Evolutionary conservation across 2,888 invertebrate genomes (phyloP).

Genomic region (Macroteleia sp.): DNA sequence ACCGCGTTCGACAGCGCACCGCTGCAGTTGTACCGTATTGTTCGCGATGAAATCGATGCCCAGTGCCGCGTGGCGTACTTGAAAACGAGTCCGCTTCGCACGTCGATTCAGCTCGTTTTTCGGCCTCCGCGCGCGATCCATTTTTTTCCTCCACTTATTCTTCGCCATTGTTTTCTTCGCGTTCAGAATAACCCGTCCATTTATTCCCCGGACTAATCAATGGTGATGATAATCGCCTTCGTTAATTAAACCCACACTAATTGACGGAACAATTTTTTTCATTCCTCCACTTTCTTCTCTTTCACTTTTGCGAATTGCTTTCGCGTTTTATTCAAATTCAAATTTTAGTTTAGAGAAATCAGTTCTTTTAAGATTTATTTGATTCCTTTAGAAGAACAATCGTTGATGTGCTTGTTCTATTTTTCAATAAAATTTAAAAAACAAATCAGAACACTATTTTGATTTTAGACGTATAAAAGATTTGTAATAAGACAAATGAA

Average conservation of each 20-base stretch:
- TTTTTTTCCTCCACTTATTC: slow-evolving; percentile 62
- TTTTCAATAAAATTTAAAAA: too few relatives aligned
- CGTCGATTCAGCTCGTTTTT: slow-evolving; percentile 58
- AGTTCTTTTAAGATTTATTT: too few relatives aligned
- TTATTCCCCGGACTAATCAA: slow-evolving; percentile 62
- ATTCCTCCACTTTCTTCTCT: slow-evolving; percentile 11
- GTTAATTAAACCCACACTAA: slow-evolving; percentile 60
- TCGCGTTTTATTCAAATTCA: too few relatives aligned
- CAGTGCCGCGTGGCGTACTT: slow-evolving; percentile 60
- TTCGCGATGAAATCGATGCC: slow-evolving; percentile 80
- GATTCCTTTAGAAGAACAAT: too few relatives aligned
- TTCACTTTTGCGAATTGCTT: slow-evolving; percentile 3
- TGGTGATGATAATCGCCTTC: slow-evolving; percentile 60
- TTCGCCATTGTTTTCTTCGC: slow-evolving; percentile 63
- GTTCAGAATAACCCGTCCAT: slow-evolving; percentile 61
- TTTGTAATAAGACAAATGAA: too few relatives aligned
- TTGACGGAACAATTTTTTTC: slow-evolving; percentile 47
- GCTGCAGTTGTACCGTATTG: slow-evolving; percentile 72
- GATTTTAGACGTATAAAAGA: too few relatives aligned
- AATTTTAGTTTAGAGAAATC: too few relatives aligned
- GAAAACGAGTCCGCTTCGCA: slow-evolving; percentile 64
- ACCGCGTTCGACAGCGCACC: slow-evolving; percentile 61
- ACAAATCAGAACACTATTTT: too few relatives aligned
- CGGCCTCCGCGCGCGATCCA: slow-evolving; percentile 51
- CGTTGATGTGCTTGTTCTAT: too few relatives aligned